Evolutionary conservation across 2,888 invertebrate genomes (phyloP).

Genomic region (Hybos culiciformis): DNA sequence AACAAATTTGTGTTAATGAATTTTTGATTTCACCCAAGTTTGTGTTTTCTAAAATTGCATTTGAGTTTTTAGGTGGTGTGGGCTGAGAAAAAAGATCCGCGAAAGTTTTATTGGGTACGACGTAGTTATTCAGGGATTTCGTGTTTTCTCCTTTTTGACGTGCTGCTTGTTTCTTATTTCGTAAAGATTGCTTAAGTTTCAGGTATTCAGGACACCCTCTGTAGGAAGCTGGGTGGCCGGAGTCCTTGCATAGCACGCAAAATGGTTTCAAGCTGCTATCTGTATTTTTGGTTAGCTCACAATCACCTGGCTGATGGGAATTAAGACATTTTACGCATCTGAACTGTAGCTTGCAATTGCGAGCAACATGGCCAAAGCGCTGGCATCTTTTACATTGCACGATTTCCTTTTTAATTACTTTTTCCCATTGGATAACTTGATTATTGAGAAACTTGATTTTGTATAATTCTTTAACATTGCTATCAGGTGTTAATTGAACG

Average conservation of each 20-base stretch:
- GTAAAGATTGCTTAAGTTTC: not conserved
- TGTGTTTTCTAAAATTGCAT: no score
- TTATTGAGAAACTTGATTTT: not conserved
- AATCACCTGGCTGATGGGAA: not conserved
- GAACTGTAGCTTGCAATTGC: no score
- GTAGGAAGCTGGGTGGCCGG: not conserved
- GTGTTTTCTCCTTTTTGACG: not conserved
- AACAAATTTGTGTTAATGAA: not conserved
- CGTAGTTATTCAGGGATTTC: not conserved
- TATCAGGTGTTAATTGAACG: not conserved
- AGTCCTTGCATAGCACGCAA: not conserved
- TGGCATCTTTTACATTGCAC: no score
- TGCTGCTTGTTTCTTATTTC: not conserved
- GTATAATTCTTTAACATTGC: not conserved
- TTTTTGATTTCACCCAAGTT: not conserved
- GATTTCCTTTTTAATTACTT: no score
- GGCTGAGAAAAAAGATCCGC: not conserved
- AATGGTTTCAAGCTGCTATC: not conserved
- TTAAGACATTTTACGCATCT: not conserved
- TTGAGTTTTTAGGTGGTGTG: not conserved
- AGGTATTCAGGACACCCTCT: not conserved
- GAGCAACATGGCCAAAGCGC: no score
- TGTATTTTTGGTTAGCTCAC: not conserved
- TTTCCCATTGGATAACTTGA: no score
- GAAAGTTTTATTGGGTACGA: not conserved